Percentiles rank a stretch among this genome's conserved stretches.
Conservation (phyloP, 2,113 vertebrate genomes). For the Odontesthes bonariensis region DNA sequence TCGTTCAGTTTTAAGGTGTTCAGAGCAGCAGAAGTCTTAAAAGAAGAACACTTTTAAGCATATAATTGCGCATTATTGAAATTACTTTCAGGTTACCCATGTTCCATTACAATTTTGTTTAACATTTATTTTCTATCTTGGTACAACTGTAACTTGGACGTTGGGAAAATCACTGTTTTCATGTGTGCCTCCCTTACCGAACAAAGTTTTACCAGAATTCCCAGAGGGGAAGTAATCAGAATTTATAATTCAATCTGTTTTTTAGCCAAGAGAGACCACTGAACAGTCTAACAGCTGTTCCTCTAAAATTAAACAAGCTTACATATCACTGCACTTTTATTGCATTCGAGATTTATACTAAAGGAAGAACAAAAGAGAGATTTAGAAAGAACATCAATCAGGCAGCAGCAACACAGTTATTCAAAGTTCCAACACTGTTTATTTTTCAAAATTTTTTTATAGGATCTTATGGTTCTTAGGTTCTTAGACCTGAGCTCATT, state of each 20-base stretch:
- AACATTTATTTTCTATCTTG: too few relatives aligned
- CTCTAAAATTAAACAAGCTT: slow-evolving; percentile 14
- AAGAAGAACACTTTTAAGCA: not conserved
- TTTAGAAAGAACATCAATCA: not conserved
- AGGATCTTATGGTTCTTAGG: slow-evolving; percentile 3
- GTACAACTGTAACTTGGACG: not conserved
- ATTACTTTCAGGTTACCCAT: not conserved
- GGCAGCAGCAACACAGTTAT: not conserved
- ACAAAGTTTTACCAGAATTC: not conserved
- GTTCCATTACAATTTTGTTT: too few relatives aligned
- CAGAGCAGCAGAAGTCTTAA: not conserved
- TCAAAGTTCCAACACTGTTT: slow-evolving; percentile 2
- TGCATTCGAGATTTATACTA: not conserved
- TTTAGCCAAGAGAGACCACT: not conserved
- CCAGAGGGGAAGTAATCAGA: not conserved
- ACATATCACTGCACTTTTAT: not conserved
- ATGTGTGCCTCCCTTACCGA: not conserved
- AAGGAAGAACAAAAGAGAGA: not conserved
- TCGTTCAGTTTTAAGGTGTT: not conserved
- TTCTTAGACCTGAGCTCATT: slow-evolving; percentile 21
- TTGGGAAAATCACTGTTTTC: not conserved
- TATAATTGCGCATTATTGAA: not conserved
- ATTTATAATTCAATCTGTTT: not conserved
- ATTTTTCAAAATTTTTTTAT: not conserved
- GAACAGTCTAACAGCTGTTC: not conserved